Base-by-base conservation (phyloP, 2,888 invertebrate species). In the Meganola albula region DNA sequence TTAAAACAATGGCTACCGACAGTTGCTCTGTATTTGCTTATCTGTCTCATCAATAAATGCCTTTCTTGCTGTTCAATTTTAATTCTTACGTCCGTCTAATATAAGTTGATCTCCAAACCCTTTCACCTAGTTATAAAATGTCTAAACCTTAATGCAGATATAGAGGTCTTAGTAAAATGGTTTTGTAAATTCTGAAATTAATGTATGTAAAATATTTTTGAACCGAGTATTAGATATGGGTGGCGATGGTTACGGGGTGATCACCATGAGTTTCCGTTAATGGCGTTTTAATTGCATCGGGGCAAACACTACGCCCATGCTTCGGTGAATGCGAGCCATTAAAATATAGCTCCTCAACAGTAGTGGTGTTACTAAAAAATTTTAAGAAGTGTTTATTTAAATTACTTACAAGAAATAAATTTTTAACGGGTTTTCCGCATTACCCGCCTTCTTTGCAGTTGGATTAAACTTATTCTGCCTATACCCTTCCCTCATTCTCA, bases 1-100 rank as follows among this genome's bases (percentile, higher is more conserved):
- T 67, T 73, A 72, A 78, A 76, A 84, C 83, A 84, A 83, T 84
- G 71, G 83, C 75, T 72, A 74, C 73, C 69, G 68, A 65, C 78
- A 68, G 78, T 79, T 76, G 74, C 63, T 42, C 63, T 65, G 64
- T 61, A 64, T 58, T 53, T 50, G 55, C 66, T 78, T 77, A 79
- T 83, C 80, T 54, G 58, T 49, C 40, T 52, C 73, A 83, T 83
- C 80, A 67, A 72, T 70, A 72, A 74, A 75, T 76, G 65, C 72
- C 72, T 80, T 78, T 77, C 77, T 72, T 72, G 64, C 61, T 71
- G 62, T 78, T 70, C 67, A 74, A 73, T 75, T 77, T 74, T 68
- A 77, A 79, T 74, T 73, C 66, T 58, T 50, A 58, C 59, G 53
- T 62, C 60, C 63, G 64, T 31, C 68, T 60, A 70, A 13, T 41